These are phyloP conservation scores for Leptinotarsa haldemani DNA, from an alignment of 2,888 invertebrate genomes.

Conservation along the genomic window DNA sequence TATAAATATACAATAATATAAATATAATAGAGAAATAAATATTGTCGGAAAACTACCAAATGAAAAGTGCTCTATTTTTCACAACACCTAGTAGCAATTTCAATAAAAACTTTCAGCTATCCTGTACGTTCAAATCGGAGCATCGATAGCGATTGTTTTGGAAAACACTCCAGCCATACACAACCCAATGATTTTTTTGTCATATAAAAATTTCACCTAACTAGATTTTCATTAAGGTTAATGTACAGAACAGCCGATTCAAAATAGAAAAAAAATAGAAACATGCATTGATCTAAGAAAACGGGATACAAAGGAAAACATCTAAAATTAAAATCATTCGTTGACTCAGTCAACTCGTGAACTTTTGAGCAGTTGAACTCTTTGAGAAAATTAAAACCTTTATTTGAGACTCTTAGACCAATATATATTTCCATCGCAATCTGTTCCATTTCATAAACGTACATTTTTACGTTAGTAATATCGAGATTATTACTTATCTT, in stretches of 20 bases:
- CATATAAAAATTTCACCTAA: constrained; percentile 48
- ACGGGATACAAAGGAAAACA: not conserved
- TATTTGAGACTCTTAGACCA: not conserved
- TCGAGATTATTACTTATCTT: constrained; percentile 49
- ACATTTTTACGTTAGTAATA: constrained; percentile 52
- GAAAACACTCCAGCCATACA: not conserved
- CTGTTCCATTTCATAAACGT: constrained; percentile 51
- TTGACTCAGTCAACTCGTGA: not conserved
- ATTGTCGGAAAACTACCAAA: constrained; percentile 59
- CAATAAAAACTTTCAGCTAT: constrained; percentile 49
- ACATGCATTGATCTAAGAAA: not conserved
- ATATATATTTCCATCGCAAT: constrained; percentile 12
- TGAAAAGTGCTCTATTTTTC: constrained; percentile 57
- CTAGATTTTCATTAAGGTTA: constrained; percentile 41
- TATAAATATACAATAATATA: constrained; percentile 54
- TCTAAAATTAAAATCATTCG: not conserved
- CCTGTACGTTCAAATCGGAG: constrained; percentile 44
- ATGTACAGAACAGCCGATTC: constrained; percentile 56
- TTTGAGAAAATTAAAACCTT: not conserved
- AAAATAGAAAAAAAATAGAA: not conserved
- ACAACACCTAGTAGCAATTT: constrained; percentile 59
- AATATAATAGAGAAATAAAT: constrained; percentile 58
- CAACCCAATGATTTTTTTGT: constrained; percentile 43
- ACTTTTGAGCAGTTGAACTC: not conserved
- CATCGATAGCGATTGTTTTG: not conserved